These are phyloP conservation scores for Sphaeramia orbicularis DNA, from an alignment of 2,797 vertebrate species.

Conservation along the genomic window DNA sequence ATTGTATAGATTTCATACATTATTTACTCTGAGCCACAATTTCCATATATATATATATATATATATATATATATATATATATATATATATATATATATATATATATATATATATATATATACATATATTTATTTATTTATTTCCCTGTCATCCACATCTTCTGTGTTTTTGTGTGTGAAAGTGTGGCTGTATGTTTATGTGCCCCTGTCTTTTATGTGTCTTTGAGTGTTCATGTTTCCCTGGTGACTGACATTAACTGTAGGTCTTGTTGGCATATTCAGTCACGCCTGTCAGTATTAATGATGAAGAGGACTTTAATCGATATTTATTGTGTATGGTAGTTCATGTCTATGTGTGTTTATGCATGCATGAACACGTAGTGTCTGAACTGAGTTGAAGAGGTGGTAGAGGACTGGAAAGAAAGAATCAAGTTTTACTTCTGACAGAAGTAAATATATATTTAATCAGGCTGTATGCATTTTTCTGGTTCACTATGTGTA, in stretches of 20 bases:
- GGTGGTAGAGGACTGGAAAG: slow-evolving; percentile 1
- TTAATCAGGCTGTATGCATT: neutral
- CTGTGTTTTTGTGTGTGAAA: slow-evolving; percentile 1
- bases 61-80: too few species aligned
- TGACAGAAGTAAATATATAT: slow-evolving; percentile 12
- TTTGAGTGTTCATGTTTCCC: slow-evolving; percentile 41
- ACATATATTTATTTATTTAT: too few species aligned
- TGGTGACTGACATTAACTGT: slow-evolving; percentile 63
- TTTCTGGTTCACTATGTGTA: slow-evolving; percentile 2
- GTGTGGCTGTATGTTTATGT: slow-evolving; percentile 4
- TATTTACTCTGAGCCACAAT: too few species aligned
- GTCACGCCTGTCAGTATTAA: slow-evolving; percentile 63
- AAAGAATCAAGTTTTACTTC: slow-evolving; percentile 1
- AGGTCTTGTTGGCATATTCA: slow-evolving; percentile 64
- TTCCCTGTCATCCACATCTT: neutral
- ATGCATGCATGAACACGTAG: slow-evolving; percentile 15
- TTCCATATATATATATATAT: too few species aligned
- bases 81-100: too few species aligned
- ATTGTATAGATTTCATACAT: too few species aligned
- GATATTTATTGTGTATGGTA: slow-evolving; percentile 43
- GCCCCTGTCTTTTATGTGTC: slow-evolving; percentile 23
- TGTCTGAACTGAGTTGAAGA: slow-evolving; percentile 13
- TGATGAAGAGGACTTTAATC: slow-evolving; percentile 65
- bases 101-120: too few species aligned
- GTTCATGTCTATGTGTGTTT: slow-evolving; percentile 37